Evolutionary conservation across 2,888 invertebrate genomes (phyloP), one percentile per base, ranked within the genome.

Genomic region (Xanthia icteritia): DNA sequence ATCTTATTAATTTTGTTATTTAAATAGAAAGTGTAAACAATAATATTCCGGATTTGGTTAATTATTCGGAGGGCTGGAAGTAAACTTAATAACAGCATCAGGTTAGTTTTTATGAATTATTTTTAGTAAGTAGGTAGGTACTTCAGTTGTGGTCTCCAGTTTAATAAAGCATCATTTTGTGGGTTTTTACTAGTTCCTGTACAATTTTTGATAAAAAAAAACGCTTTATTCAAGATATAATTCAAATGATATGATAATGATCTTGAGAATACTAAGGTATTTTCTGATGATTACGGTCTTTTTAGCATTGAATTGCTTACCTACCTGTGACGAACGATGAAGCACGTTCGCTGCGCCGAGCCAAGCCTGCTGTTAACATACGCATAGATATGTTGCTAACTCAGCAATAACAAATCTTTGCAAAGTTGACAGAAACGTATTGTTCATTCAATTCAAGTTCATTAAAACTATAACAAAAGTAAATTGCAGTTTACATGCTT

Each of bases 311-410:
- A 6, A 56, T 17, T 39, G 27, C 23, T 39, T 60, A 68, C 61
- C 54, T 36, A 9, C 23, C 31, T n/a, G 58, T 78, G 15, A 0
- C 3, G 20, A 54, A 69, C 27, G 8, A 5, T 9, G 3, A 42
- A 54, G 42, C 78, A 78, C 78, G 81, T 78, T 65, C 17, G 23
- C 5, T 2, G 11, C 48, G 48, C n/a, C 60, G n/a, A 11, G 2
- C 2, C 2, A 42, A 42, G 20, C n/a, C n/a, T n/a, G n/a, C 23
- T 58, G 20, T 66, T 45, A 66, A 64, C 77, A 70, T 15, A 45
- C 27, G 4, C 20, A 13, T 5, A 17, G 2, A n/a, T 5, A 58
- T 23, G 2, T 31, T 23, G 17, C 17, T n/a, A n/a, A 54, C 17
- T 65, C 20, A 60, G n/a, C 73, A 81, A 42, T 23, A 51, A 23